Percentiles rank a stretch among this genome's conserved stretches.
phyloP scores from a whole-genome alignment of 1,140 invertebrate genomes.

The Tribolium castaneum region DNA sequence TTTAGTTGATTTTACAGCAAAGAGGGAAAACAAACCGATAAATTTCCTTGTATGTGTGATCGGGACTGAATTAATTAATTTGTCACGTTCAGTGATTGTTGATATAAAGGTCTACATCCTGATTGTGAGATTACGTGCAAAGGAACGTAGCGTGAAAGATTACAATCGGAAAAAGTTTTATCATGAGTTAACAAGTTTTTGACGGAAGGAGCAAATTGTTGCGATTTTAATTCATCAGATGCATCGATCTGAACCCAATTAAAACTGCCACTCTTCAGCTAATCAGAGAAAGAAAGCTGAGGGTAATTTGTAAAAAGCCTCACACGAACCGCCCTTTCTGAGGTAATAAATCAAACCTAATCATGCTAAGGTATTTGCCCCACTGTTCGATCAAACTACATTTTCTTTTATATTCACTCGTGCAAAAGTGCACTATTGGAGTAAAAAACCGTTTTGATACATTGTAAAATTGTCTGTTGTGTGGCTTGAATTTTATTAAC shows the following conservation, averaged over 20 bases:
- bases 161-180: not conserved
- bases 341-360: slow-evolving; percentile 22
- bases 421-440: not conserved
- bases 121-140: slow-evolving; percentile 28
- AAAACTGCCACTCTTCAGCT: not conserved
- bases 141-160: slow-evolving; percentile 33
- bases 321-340: not conserved
- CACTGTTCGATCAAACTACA: slow-evolving; percentile 9
- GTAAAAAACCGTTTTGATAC: slow-evolving; percentile 3
- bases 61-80: slow-evolving; percentile 11
- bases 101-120: not conserved
- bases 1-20: slow-evolving; percentile 35
- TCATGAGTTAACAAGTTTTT: slow-evolving; percentile 21
- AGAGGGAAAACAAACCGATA: slow-evolving; percentile 25
- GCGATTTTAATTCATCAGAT: not conserved
- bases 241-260: not conserved
- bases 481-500: not conserved
- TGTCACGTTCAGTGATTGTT: not conserved
- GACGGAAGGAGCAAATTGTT: not conserved
- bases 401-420: not conserved
- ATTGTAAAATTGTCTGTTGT: slow-evolving; percentile 13
- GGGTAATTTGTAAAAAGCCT: slow-evolving; percentile 9
- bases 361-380: not conserved
- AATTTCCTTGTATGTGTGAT: not conserved
- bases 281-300: not conserved